These are phyloP conservation scores for Dynastes maya DNA, from an alignment of 2,888 invertebrate genomes.

Conservation along the genomic window DNA sequence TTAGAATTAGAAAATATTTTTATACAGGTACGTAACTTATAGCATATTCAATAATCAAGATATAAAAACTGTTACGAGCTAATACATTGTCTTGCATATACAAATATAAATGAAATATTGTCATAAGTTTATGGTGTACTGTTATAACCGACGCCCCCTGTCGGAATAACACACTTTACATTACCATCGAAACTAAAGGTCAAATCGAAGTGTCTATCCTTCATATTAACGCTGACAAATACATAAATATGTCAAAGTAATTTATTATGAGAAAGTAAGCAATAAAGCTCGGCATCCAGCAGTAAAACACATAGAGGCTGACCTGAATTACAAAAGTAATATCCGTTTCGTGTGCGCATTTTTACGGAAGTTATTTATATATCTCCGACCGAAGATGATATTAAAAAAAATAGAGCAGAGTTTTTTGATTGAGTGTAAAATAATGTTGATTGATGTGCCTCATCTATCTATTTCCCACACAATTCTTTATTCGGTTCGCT, in stretches of 20 bases:
- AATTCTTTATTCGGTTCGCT: neutral
- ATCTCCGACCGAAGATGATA: constrained; percentile 29
- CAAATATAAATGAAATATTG: too few species aligned
- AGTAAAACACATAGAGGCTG: constrained; percentile 37
- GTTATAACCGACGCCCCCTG: too few species aligned
- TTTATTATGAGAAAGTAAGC: constrained; percentile 36
- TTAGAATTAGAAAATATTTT: too few species aligned
- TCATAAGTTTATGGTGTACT: too few species aligned
- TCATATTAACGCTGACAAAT: constrained; percentile 10
- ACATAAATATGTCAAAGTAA: constrained; percentile 38
- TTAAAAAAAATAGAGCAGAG: constrained; percentile 46
- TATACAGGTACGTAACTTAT: too few species aligned
- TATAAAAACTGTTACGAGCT: too few species aligned
- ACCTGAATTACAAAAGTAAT: constrained; percentile 46
- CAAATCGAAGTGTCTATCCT: constrained; percentile 7
- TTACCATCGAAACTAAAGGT: constrained; percentile 3
- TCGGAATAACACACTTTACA: neutral
- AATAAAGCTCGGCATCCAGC: constrained; percentile 21
- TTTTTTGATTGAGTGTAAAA: constrained; percentile 48
- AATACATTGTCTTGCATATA: too few species aligned
- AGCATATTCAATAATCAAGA: too few species aligned
- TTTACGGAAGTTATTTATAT: constrained; percentile 44
- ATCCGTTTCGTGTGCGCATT: constrained; percentile 44
- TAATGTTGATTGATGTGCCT: constrained; percentile 47
- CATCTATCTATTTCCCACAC: constrained; percentile 34